Evolutionary conservation across 2,888 invertebrate species (phyloP), one percentile per base, ranked within the genome.

Genomic region (Chloroclystis v-ata): DNA sequence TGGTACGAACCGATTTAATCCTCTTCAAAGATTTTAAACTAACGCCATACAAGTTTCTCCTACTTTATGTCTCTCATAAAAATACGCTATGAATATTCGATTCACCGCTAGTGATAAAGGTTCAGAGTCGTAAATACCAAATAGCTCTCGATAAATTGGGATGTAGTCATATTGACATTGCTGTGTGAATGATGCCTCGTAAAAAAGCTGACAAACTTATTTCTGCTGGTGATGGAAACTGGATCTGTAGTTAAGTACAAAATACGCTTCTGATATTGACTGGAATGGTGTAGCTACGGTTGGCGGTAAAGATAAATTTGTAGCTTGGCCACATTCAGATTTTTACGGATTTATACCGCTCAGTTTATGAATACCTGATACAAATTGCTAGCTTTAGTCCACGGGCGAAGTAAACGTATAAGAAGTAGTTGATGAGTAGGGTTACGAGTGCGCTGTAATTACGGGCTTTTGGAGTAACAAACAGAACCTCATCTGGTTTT

Each of bases 71-170:
- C 39, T n/a, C 30, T 43, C 30, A 50, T 50, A 50, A 50, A 49
- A 50, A 46, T 37, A 30, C 35, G 40, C 39, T 47, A 45, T 43
- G 46, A 48, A 51, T 49, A 52, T 56, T 53, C 47, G 46, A 43
- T 47, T 51, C 50, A 48, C 58, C 58, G 55, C 58, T 64, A 61
- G 64, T 63, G 63, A 68, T 50, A 61, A 59, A 62, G 56, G 57
- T 50, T 45, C 44, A 26, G 50, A 59, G 47, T 66, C 67, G 63
- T 71, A 71, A 70, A 72, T 67, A 59, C 52, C 52, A 47, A 60
- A 57, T 58, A 60, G 64, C 57, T 56, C 48, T 55, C 61, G 59
- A 70, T 73, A 73, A 73, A 73, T 62, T 58, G 57, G 54, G 52
- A 60, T 63, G 63, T 63, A 61, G 51, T 56, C 58, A 53, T 61